Conservation (phyloP, 2,888 invertebrate species). For the Pammene aurita region DNA sequence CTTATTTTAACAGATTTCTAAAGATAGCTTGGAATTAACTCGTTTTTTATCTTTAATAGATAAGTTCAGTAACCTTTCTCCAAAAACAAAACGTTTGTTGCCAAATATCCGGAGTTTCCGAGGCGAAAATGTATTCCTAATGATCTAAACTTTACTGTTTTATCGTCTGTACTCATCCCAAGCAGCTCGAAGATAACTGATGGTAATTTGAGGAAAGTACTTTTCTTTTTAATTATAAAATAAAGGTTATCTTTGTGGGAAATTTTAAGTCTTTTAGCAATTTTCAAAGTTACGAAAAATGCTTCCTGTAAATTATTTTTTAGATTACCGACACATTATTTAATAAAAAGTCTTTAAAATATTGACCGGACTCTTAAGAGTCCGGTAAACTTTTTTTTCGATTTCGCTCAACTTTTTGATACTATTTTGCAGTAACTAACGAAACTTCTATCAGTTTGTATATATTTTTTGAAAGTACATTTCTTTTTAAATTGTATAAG, state of each 20-base stretch:
- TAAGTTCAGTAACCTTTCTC: constrained; percentile 27
- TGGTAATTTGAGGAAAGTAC: constrained; percentile 45
- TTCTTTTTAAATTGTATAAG: no score
- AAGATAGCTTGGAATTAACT: not conserved
- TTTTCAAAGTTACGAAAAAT: constrained; percentile 21
- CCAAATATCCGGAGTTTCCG: constrained; percentile 46
- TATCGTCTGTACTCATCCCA: constrained; percentile 55
- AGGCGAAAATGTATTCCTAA: constrained; percentile 58
- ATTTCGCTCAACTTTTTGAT: no score
- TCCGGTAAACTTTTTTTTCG: no score
- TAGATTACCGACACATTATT: constrained; percentile 2
- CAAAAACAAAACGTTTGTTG: constrained; percentile 34
- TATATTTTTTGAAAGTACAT: no score
- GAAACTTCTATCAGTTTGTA: no score
- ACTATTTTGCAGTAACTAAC: no score
- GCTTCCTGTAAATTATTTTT: not conserved
- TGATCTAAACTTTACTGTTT: constrained; percentile 59
- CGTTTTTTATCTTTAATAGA: constrained; percentile 12
- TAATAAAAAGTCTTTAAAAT: not conserved
- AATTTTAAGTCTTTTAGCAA: constrained; percentile 33
- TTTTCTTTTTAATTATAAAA: constrained; percentile 39
- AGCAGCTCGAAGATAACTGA: constrained; percentile 51
- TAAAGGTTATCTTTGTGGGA: constrained; percentile 38
- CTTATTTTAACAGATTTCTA: no score
- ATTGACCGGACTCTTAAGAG: not conserved